Conservation (phyloP, 2,113 vertebrate genomes). For the Notechis scutatus region DNA sequence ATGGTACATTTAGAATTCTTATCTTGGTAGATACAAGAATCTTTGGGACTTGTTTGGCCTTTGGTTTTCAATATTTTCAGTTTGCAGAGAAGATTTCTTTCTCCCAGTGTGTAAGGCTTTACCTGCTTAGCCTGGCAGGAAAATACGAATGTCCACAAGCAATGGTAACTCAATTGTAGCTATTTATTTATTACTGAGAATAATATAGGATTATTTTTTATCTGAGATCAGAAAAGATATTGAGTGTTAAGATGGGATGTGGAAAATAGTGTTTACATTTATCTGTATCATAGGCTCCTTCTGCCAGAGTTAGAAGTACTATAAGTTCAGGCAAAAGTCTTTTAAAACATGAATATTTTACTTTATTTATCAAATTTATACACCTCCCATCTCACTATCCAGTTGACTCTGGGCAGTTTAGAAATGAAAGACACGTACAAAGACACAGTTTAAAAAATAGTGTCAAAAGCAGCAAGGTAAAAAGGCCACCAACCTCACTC, state of each 20-base stretch:
- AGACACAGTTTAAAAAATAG: no score
- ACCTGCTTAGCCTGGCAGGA: background rate
- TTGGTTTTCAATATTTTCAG: background rate
- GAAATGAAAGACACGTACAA: no score
- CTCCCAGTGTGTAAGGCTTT: background rate
- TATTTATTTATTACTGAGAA: background rate
- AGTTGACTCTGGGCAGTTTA: no score
- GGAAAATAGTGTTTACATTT: background rate
- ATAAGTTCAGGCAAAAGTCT: background rate
- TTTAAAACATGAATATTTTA: background rate
- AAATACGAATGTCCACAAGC: background rate
- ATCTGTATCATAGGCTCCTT: background rate
- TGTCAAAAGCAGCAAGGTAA: no score
- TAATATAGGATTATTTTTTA: background rate
- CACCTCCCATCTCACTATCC: no score
- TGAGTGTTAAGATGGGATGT: background rate
- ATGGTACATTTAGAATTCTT: background rate
- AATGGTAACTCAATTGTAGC: background rate
- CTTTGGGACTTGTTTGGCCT: background rate
- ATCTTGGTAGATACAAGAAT: background rate
- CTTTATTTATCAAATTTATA: no score
- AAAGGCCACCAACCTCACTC: no score
- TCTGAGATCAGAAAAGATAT: background rate
- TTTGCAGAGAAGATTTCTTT: background rate
- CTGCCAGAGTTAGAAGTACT: background rate